phyloP scores from a whole-genome alignment of 1,140 invertebrate species.

The Cydia amplana region DNA sequence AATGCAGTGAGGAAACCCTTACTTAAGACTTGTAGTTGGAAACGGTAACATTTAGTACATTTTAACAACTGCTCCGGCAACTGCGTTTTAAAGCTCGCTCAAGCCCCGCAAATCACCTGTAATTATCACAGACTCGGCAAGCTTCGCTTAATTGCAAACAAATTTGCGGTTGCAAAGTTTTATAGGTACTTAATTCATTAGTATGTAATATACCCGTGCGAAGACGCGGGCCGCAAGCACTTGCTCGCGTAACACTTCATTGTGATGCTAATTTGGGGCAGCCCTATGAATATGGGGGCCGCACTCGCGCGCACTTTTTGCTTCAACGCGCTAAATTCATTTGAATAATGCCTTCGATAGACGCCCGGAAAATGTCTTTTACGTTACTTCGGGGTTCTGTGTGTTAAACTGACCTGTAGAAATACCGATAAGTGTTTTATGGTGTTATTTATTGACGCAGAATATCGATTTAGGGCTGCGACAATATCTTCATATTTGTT shows the following conservation, averaged over 20 bases:
- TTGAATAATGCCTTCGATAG: slow-evolving; percentile 76
- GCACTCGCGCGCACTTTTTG: slow-evolving; percentile 71
- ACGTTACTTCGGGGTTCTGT: slow-evolving; percentile 51
- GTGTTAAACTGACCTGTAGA: slow-evolving; percentile 14
- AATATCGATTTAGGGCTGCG: not conserved
- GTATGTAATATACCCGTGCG: slow-evolving; percentile 68
- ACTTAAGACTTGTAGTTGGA: slow-evolving; percentile 16
- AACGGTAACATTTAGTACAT: slow-evolving; percentile 17
- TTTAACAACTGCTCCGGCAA: slow-evolving; percentile 16
- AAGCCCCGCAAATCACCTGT: slow-evolving; percentile 28
- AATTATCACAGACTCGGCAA: slow-evolving; percentile 38
- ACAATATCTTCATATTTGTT: not conserved
- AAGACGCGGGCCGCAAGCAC: slow-evolving; percentile 69
- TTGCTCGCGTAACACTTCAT: slow-evolving; percentile 73
- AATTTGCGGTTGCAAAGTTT: slow-evolving; percentile 63
- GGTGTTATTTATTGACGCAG: slow-evolving; percentile 1
- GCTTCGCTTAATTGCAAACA: slow-evolving; percentile 56
- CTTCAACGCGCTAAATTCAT: slow-evolving; percentile 74
- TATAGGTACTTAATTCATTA: slow-evolving; percentile 64
- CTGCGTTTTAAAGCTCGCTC: slow-evolving; percentile 20
- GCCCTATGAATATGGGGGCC: slow-evolving; percentile 74
- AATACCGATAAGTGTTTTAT: slow-evolving; percentile 9
- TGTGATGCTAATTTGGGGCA: slow-evolving; percentile 77
- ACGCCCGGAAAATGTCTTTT: slow-evolving; percentile 69
- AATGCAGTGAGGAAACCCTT: not conserved